Evolutionary conservation across 2,113 vertebrate species (phyloP).

Genomic region (Maccullochella peelii): DNA sequence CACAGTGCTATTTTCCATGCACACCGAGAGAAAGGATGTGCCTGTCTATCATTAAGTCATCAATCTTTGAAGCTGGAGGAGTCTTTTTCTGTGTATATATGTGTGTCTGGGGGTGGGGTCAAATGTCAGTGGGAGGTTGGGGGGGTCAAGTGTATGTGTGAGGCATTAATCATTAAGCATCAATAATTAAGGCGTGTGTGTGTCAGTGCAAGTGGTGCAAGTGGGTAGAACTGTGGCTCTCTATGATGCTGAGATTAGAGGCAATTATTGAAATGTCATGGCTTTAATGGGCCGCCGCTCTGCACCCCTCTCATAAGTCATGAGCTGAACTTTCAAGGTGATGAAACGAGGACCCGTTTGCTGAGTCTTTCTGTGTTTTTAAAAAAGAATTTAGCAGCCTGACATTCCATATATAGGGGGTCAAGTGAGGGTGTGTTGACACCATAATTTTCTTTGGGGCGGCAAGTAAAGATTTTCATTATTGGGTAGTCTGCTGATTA

Average conservation of each 20-base stretch:
- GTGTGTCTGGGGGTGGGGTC: background rate
- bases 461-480: background rate
- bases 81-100: background rate
- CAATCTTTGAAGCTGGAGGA: background rate
- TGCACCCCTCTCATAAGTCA: constrained; percentile 47
- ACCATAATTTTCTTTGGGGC: background rate
- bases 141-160: constrained; percentile 12
- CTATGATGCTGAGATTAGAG: constrained; percentile 74
- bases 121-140: background rate
- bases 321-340: constrained; percentile 61
- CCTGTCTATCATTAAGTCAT: background rate
- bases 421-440: background rate
- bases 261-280: constrained; percentile 79
- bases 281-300: constrained; percentile 67
- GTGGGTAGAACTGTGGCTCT: constrained; percentile 54
- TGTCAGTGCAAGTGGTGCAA: constrained; percentile 17
- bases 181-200: constrained; percentile 26
- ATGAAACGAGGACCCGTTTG: constrained; percentile 22
- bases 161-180: constrained; percentile 59
- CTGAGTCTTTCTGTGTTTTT: constrained; percentile 14
- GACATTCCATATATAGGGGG: background rate
- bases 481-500: background rate
- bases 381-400: background rate
- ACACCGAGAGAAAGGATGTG: background rate
- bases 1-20: background rate